Base-by-base conservation (phyloP, 2,797 vertebrate genomes). In the Schizopygopsis malacanthus region DNA sequence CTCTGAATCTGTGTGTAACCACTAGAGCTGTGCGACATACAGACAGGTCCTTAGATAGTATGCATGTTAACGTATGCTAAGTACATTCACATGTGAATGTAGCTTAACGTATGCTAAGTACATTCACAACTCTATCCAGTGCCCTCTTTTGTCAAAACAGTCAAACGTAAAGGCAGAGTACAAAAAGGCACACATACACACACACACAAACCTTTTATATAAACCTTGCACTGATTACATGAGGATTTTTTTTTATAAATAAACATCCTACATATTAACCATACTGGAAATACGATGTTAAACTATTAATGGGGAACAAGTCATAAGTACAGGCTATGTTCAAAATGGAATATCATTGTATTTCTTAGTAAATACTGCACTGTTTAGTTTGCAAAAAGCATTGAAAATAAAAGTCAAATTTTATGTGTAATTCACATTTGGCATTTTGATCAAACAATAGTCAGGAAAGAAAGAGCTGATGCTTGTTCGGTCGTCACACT, bases 51-150 rank as follows among this genome's bases (percentile, higher is more conserved):
- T 88, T 43, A 79, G 67, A 86, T 79, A 71, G 85, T 72, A 65
- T 11, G 82, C 79, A 4, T 69, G 75, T 84, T 87, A 75, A 86
- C 63, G 33, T 83, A 78, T 73, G 84, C 83, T 81, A 86, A 87
- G 69, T 83, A 90, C 86, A 91, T 89, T 91, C 85, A 88, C 82
- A 54, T n/a, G n/a, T n/a, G n/a, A n/a, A n/a, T n/a, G n/a, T n/a
- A n/a, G n/a, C n/a, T 84, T 87, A 75, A 86, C 63, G 33, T 83
- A 78, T 73, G 84, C 83, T 81, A 86, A 87, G 69, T 83, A 90
- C 86, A 91, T 89, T 91, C 85, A 88, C 82, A 54, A 87, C 83
- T 82, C 87, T 80, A 88, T 89, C 85, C 87, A 89, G 88, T 92
- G 86, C 86, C 82, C 88, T 86, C 76, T 43, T 82, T 59, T 85